These are phyloP conservation scores for Luidia sarsii DNA, from an alignment of 53 echinoderm and acorn worm species.

Conservation along the genomic window DNA sequence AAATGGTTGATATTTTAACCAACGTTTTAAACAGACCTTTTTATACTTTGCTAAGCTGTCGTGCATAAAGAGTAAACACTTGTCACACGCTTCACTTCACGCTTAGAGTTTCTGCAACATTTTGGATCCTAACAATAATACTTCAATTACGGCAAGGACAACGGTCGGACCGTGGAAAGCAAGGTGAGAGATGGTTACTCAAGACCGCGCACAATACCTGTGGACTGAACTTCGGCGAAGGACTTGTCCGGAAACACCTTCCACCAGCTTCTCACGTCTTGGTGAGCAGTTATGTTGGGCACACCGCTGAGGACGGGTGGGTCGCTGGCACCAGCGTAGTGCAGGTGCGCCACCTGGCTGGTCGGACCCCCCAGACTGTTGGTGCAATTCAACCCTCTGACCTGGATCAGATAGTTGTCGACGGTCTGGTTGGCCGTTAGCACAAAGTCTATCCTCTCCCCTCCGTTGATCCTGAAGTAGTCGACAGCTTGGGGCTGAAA, in stretches of 20 bases:
- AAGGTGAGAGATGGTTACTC: too few relatives aligned
- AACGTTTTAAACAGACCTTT: too few relatives aligned
- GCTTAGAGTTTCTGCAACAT: too few relatives aligned
- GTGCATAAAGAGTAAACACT: too few relatives aligned
- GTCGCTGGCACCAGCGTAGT: neutral
- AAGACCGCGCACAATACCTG: too few relatives aligned
- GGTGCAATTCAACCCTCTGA: neutral
- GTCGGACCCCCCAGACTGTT: neutral
- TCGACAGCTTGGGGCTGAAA: constrained; percentile 42
- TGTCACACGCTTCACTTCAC: too few relatives aligned
- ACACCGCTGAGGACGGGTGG: neutral
- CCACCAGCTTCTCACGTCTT: neutral
- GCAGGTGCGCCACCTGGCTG: constrained; percentile 4
- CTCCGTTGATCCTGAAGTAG: constrained; percentile 51
- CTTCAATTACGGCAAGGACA: too few relatives aligned
- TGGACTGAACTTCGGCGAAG: neutral
- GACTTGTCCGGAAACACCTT: constrained; percentile 1
- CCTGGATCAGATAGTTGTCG: constrained; percentile 60
- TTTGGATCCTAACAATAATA: too few relatives aligned
- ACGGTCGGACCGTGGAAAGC: too few relatives aligned
- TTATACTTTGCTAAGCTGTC: too few relatives aligned
- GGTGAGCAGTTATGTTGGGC: neutral
- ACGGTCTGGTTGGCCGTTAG: constrained; percentile 55
- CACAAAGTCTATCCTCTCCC: constrained; percentile 66
- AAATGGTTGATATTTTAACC: too few relatives aligned